Percentiles rank a stretch among this genome's conserved stretches.
phyloP scores from a whole-genome alignment of 2,113 vertebrate genomes.

The Pavo muticus region DNA sequence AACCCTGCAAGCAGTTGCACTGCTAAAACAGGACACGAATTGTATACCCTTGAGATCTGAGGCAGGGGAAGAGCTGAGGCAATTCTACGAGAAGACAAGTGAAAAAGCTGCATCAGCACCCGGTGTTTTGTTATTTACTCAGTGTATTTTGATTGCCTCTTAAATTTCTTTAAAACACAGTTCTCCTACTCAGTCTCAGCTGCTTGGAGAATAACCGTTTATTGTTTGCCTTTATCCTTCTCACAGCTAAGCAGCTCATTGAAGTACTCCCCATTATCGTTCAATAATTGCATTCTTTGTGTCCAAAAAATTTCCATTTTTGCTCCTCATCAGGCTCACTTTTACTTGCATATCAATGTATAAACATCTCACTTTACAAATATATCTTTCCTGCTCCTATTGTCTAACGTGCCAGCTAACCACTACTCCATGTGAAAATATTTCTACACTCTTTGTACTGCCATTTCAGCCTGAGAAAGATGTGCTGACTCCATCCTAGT shows the following conservation, averaged over 20 bases:
- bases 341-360: background rate
- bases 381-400: fast-evolving
- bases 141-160: conserved; percentile 4
- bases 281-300: background rate
- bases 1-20: background rate
- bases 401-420: background rate
- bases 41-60: background rate
- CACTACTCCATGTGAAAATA: background rate
- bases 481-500: background rate
- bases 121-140: conserved; percentile 42
- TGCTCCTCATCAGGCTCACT: background rate
- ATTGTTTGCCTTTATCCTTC: background rate
- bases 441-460: background rate
- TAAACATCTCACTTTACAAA: background rate
- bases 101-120: background rate
- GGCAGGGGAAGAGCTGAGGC: background rate
- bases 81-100: background rate
- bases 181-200: conserved; percentile 24
- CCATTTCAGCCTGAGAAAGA: background rate
- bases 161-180: background rate
- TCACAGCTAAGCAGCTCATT: conserved; percentile 22
- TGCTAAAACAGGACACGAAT: background rate
- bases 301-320: background rate
- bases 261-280: background rate
- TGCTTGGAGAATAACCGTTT: background rate